Conservation (phyloP, 2,888 invertebrate species). For the Platycheirus albimanus region DNA sequence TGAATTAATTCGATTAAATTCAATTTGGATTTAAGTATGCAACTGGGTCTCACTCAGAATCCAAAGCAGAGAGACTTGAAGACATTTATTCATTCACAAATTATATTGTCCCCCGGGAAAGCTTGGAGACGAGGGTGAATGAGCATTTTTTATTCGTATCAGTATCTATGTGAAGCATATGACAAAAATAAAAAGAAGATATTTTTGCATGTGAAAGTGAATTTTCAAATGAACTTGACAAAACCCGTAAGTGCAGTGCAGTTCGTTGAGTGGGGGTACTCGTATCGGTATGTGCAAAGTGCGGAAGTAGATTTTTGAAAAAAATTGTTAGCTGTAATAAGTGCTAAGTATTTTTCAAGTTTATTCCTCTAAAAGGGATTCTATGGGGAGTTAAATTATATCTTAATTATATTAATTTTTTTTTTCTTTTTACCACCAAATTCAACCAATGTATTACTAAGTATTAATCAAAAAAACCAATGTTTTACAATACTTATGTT, state of each 20-base stretch:
- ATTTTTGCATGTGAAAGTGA: slow-evolving; percentile 61
- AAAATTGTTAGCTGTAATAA: too few species aligned
- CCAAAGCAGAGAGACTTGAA: slow-evolving; percentile 13
- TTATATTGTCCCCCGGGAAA: slow-evolving; percentile 12
- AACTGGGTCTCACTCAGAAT: slow-evolving; percentile 57
- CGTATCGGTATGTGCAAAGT: too few species aligned
- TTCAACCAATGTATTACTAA: too few species aligned
- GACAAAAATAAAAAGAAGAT: neutral
- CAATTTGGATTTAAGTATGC: slow-evolving; percentile 62
- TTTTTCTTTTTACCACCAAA: too few species aligned
- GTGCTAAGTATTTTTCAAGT: too few species aligned
- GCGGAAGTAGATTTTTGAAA: too few species aligned
- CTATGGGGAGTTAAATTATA: too few species aligned
- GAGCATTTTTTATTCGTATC: too few species aligned
- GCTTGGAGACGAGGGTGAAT: neutral
- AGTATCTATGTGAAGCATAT: neutral
- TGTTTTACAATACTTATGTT: too few species aligned
- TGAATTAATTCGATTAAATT: slow-evolving; percentile 69
- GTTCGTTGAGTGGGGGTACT: slow-evolving; percentile 23
- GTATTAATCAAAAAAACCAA: too few species aligned
- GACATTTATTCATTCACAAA: slow-evolving; percentile 61
- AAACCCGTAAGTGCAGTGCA: slow-evolving; percentile 29
- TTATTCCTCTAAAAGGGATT: too few species aligned
- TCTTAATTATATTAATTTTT: too few species aligned
- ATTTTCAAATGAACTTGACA: slow-evolving; percentile 61